These are phyloP conservation scores for Lates japonicus DNA, from an alignment of 2,797 vertebrate species.

Conservation along the genomic window DNA sequence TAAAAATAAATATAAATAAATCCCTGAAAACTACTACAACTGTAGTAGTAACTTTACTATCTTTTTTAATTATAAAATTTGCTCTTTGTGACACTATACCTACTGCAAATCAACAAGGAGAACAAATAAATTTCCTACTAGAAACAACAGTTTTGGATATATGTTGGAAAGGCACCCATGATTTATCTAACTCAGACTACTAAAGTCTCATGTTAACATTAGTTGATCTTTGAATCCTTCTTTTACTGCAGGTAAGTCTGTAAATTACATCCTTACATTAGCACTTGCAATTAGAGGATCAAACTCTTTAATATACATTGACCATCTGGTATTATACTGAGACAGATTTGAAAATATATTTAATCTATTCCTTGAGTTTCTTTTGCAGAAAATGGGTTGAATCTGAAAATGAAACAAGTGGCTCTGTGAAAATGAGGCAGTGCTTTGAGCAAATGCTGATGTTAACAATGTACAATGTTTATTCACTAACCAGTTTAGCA, in stretches of 20 bases:
- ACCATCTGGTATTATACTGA: no score
- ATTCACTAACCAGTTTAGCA: not conserved
- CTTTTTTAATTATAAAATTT: no score
- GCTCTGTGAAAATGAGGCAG: not conserved
- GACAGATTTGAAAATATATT: no score
- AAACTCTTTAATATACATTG: not conserved
- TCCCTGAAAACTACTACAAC: not conserved
- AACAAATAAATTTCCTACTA: no score
- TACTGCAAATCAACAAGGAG: no score
- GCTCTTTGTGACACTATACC: no score
- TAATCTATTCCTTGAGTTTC: not conserved
- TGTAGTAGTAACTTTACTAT: not conserved
- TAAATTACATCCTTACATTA: not conserved
- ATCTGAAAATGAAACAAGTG: slow-evolving; percentile 3
- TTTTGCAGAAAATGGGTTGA: not conserved
- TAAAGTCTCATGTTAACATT: not conserved
- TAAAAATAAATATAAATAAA: no score
- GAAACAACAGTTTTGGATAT: no score
- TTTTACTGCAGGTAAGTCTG: no score
- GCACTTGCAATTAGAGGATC: not conserved
- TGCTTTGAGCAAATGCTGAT: not conserved
- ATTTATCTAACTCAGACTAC: no score
- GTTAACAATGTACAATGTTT: not conserved
- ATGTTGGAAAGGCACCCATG: no score
- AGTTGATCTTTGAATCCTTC: not conserved